Evolutionary conservation across 2,113 vertebrate genomes (phyloP), one percentile per base, ranked within the genome.

Genomic region (Etheostoma spectabile): DNA sequence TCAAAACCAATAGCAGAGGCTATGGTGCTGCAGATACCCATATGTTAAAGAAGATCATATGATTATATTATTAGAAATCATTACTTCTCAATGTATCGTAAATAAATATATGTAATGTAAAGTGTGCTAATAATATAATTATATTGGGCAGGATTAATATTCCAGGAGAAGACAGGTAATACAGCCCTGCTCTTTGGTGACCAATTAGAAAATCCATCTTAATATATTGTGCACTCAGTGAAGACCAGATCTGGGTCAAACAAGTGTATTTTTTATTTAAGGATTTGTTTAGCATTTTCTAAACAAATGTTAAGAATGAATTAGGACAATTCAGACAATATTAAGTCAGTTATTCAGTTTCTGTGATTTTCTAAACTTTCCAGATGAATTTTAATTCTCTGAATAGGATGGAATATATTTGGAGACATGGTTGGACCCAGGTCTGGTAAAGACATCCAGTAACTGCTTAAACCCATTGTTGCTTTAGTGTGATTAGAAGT

Each of bases 231-330:
- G 61, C 79, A 85, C 49, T 22, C 46, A 27, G 60, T 74, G 45
- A 66, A 74, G 33, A 80, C 35, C 80, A 84, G 68, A 82, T 67
- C 63, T 79, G 79, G 68, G 71, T 66, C 64, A 66, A 70, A 79
- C n/a, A 56, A 48, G 30, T 35, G 10, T 14, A 6, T 21, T 4
- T 48, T 56, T 24, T 53, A 33, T 24, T 14, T 77, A 2, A 63
- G 27, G 22, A 15, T 27, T 56, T 30, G 18, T 67, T 42, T 5
- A 27, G 53, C 8, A 42, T 70, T 56, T 45, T 4, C 42, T 33
- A 14, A 71, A 27, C 8, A 55, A 42, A 56, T n/a, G 16, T 59
- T 30, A 8, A 19, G 8, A 35, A 18, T 53, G 24, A 8, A 64
- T 56, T 35, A 35, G 19, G 30, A 14, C 24, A 15, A 38, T 24